Percentiles rank a stretch among this genome's conserved stretches.
phyloP scores from a whole-genome alignment of 2,113 vertebrate species.

The Meriones unguiculatus region DNA sequence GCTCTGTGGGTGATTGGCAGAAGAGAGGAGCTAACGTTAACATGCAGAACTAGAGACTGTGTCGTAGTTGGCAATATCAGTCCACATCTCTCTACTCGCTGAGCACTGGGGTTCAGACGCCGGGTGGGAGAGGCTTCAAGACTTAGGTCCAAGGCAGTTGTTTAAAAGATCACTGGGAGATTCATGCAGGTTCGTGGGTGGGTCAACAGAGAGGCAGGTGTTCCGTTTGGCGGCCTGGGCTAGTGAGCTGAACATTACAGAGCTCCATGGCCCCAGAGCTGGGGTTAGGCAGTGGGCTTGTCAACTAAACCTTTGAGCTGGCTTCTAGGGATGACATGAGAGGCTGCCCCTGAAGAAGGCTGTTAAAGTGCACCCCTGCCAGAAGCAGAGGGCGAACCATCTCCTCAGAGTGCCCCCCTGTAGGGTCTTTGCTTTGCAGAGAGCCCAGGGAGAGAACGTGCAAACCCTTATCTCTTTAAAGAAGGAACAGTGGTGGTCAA shows the following conservation, averaged over 20 bases:
- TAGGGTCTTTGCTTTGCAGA: not conserved
- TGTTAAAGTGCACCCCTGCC: not conserved
- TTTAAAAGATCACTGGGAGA: not conserved
- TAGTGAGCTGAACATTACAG: not conserved
- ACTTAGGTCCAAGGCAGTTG: not conserved
- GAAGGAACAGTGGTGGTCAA: too few relatives aligned
- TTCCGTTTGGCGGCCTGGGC: not conserved
- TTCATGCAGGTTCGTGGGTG: too few relatives aligned
- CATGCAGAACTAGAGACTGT: not conserved
- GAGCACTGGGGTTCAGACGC: not conserved
- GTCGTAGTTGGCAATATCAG: too few relatives aligned
- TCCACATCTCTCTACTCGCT: too few relatives aligned
- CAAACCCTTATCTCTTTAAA: not conserved
- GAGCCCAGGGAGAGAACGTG: fast-evolving
- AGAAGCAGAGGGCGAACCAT: not conserved
- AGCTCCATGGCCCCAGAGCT: not conserved
- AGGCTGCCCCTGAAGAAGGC: not conserved
- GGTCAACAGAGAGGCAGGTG: not conserved
- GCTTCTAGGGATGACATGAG: not conserved
- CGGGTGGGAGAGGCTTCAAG: not conserved
- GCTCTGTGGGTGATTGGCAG: not conserved
- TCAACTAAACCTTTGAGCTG: not conserved
- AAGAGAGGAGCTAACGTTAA: not conserved
- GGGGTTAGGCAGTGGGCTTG: not conserved
- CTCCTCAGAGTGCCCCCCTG: not conserved